Conservation (phyloP, 1,140 invertebrate species). For the Epicauta chinensis region DNA sequence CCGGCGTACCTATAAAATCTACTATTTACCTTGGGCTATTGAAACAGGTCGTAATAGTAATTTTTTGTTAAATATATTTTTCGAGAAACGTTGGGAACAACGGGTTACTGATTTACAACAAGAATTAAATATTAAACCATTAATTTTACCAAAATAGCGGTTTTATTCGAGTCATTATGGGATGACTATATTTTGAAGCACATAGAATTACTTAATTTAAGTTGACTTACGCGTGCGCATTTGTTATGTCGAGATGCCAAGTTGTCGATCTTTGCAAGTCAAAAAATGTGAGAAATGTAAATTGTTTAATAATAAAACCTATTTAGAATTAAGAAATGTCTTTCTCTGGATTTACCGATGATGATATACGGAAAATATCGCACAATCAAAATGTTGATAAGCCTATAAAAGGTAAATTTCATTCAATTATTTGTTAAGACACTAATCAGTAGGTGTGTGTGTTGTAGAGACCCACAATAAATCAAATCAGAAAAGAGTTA, state of each 20-base stretch:
- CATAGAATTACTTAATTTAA: slow-evolving; percentile 8
- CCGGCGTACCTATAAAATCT: slow-evolving; percentile 66
- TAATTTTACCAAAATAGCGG: slow-evolving; percentile 21
- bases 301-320: not conserved
- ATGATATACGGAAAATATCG: slow-evolving; percentile 35
- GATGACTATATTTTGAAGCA: not conserved
- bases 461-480: not conserved
- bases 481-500: slow-evolving; percentile 4
- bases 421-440: too few species aligned
- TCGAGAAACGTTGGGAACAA: slow-evolving; percentile 92
- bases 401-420: slow-evolving; percentile 4
- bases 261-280: slow-evolving; percentile 5
- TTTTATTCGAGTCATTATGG: not conserved
- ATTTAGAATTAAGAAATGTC: slow-evolving; percentile 9
- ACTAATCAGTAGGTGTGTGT: not conserved
- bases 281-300: not conserved
- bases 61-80: slow-evolving; percentile 80
- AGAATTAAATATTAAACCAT: slow-evolving; percentile 62
- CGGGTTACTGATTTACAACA: slow-evolving; percentile 70
- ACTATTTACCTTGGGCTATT: slow-evolving; percentile 85
- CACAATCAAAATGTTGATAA: slow-evolving; percentile 5
- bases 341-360: slow-evolving; percentile 45
- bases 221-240: too few species aligned
- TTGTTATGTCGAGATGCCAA: not conserved
- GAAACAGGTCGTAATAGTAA: slow-evolving; percentile 70